Evolutionary conservation across 2,888 invertebrate species (phyloP).

Genomic region (Quadroppia sp.): DNA sequence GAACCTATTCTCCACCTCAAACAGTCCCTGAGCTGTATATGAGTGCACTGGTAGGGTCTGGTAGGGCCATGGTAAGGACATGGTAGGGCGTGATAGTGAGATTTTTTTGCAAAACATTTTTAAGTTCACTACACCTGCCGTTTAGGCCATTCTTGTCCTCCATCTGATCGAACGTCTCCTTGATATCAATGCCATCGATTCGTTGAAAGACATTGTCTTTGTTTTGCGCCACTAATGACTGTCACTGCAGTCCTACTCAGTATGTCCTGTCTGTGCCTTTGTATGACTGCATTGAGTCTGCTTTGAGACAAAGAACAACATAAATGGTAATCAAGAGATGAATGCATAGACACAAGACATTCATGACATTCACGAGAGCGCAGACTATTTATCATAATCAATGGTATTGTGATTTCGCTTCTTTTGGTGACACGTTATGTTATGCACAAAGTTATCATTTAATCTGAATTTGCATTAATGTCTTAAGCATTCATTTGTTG

Average conservation of each 20-base stretch:
- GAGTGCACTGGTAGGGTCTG: slow-evolving; percentile 1
- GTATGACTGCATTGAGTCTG: neutral
- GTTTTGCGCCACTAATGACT: neutral
- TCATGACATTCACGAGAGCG: neutral
- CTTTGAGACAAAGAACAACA: neutral
- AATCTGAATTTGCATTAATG: slow-evolving; percentile 22
- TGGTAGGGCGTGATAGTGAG: no score
- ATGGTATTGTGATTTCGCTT: slow-evolving; percentile 9
- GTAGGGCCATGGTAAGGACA: neutral
- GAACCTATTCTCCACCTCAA: slow-evolving; percentile 19
- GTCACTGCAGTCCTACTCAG: neutral
- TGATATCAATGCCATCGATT: neutral
- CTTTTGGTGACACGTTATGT: slow-evolving; percentile 25
- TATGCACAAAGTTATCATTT: slow-evolving; percentile 26
- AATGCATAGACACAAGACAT: no score
- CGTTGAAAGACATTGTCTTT: neutral
- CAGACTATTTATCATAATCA: slow-evolving; percentile 20
- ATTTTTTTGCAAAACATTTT: neutral
- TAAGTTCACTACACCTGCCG: slow-evolving; percentile 33
- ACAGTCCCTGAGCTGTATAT: neutral
- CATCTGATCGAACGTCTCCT: slow-evolving; percentile 13
- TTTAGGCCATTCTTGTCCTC: neutral
- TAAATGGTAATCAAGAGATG: slow-evolving; percentile 26
- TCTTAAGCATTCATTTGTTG: slow-evolving; percentile 20
- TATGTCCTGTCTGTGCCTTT: neutral